phyloP scores from a whole-genome alignment of 1,140 invertebrate species.

The Hylaeus volcanicus region DNA sequence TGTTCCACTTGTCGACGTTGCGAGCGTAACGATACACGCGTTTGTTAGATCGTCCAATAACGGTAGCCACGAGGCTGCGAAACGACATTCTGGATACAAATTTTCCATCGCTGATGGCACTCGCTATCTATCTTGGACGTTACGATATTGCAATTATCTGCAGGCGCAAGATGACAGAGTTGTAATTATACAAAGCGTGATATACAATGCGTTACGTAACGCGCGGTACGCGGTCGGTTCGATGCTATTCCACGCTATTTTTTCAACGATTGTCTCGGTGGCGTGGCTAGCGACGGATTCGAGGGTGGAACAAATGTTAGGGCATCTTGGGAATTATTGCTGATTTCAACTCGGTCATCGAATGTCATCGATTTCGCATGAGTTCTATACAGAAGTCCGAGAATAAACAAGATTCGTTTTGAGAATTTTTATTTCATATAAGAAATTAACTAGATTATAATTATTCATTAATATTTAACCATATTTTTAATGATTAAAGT shows the following conservation, averaged over 20 bases:
- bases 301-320: too few relatives aligned
- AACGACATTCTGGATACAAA: conserved; percentile 29
- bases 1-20: conserved; percentile 28
- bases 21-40: conserved; percentile 9
- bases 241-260: background rate
- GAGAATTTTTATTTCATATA: too few relatives aligned
- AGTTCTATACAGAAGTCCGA: too few relatives aligned
- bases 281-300: too few relatives aligned
- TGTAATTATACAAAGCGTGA: background rate
- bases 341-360: too few relatives aligned
- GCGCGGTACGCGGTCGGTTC: background rate
- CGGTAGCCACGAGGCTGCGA: conserved; percentile 22
- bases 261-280: conserved; percentile 16
- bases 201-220: background rate
- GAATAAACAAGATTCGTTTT: too few relatives aligned
- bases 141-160: conserved; percentile 12
- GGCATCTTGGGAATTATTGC: too few relatives aligned
- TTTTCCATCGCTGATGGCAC: conserved; percentile 2
- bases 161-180: background rate
- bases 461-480: too few relatives aligned
- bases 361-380: too few relatives aligned
- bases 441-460: too few relatives aligned
- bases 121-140: too few relatives aligned
- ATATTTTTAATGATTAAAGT: too few relatives aligned
- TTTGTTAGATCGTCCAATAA: background rate